Conservation (phyloP, 1,140 invertebrate genomes). For the Tenebrio molitor region DNA sequence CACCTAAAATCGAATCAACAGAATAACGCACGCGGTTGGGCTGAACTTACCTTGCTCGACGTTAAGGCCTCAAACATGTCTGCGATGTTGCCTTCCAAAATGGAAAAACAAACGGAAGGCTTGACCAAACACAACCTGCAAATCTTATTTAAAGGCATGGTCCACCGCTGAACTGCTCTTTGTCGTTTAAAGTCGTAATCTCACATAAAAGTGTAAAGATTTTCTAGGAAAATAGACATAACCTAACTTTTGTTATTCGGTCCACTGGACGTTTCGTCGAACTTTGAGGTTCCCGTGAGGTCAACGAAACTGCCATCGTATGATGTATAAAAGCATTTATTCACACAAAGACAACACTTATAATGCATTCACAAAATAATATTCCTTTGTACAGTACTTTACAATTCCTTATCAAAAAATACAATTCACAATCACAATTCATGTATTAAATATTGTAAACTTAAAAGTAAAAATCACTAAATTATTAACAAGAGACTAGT, state of each 20-base stretch:
- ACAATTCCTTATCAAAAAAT: conserved; percentile 64
- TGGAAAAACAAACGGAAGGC: neutral
- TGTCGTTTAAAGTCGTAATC: no score
- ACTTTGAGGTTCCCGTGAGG: no score
- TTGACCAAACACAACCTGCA: neutral
- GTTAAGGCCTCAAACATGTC: neutral
- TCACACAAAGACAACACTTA: conserved; percentile 59
- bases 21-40: no score
- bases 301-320: no score
- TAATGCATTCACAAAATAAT: conserved; percentile 65
- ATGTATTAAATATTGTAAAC: conserved; percentile 35
- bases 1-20: no score
- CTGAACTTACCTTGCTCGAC: neutral
- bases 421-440: conserved; percentile 59
- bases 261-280: no score
- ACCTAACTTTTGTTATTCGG: no score
- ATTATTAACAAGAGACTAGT: conserved; percentile 49
- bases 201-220: no score
- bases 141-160: conserved; percentile 1
- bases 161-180: no score
- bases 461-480: conserved; percentile 42
- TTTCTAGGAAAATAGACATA: no score
- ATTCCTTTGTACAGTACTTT: conserved; percentile 62
- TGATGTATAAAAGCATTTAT: conserved; percentile 58
- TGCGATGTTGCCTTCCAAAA: neutral